Percentiles rank a stretch among this genome's conserved stretches.
Conservation (phyloP, 2,888 invertebrate species). For the Drosophila demipolita region DNA sequence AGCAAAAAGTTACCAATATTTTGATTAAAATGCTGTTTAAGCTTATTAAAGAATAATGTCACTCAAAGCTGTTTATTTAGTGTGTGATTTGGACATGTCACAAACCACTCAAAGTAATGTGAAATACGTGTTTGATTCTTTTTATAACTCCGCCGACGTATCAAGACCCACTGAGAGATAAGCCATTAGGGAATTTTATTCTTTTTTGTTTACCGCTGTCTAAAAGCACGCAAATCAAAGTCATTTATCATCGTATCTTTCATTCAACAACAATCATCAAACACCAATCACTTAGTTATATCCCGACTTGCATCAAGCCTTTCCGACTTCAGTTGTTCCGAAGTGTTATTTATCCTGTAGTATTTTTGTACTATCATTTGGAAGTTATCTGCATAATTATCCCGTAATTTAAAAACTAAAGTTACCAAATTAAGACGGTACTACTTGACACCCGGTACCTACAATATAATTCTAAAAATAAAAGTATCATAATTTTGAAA, state of each 20-base stretch:
- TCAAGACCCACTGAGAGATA: slow-evolving; percentile 5
- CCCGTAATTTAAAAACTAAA: too few relatives aligned
- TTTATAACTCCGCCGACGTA: slow-evolving; percentile 20
- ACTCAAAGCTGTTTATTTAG: slow-evolving; percentile 15
- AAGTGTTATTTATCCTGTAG: slow-evolving; percentile 36
- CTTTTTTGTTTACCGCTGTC: neutral
- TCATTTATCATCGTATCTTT: slow-evolving; percentile 27
- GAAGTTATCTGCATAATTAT: too few relatives aligned
- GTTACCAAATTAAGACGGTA: neutral
- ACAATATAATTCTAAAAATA: neutral
- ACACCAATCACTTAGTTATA: slow-evolving; percentile 38
- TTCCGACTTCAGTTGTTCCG: slow-evolving; percentile 3
- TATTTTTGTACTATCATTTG: neutral
- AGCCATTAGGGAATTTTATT: slow-evolving; percentile 23
- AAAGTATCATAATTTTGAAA: neutral
- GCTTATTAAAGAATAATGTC: neutral
- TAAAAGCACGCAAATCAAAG: slow-evolving; percentile 34
- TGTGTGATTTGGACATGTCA: slow-evolving; percentile 27
- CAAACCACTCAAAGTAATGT: slow-evolving; percentile 42
- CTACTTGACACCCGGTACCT: fast-evolving
- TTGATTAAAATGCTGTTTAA: neutral
- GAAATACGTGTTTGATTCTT: slow-evolving; percentile 47
- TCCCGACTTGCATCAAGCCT: slow-evolving; percentile 7
- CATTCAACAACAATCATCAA: slow-evolving; percentile 28
- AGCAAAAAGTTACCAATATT: neutral